A percentile compares a stretch with the other conserved stretches of the same genome.
phyloP scores from a whole-genome alignment of 2,113 vertebrate species.

The Trichomycterus rosablanca region DNA sequence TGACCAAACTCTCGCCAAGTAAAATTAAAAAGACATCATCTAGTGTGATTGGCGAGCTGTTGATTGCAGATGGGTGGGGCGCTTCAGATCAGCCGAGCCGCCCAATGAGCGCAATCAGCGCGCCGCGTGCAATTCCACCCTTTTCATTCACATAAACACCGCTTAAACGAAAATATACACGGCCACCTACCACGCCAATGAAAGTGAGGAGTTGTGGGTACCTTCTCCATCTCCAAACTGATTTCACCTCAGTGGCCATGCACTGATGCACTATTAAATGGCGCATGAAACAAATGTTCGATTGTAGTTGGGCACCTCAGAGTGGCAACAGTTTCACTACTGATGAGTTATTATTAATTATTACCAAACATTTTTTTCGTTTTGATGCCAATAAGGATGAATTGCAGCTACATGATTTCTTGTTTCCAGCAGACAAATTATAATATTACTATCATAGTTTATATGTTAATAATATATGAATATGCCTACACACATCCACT shows the following conservation, averaged over 20 bases:
- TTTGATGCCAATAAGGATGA: too few relatives aligned
- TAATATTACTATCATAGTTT: too few relatives aligned
- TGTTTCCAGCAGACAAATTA: too few relatives aligned
- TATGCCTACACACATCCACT: too few relatives aligned
- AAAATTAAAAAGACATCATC: slow-evolving; percentile 52
- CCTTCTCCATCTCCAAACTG: slow-evolving; percentile 57
- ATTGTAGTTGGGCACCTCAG: slow-evolving; percentile 11
- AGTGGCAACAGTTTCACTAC: not conserved
- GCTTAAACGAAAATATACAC: slow-evolving; percentile 89
- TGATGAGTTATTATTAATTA: too few relatives aligned
- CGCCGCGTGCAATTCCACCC: slow-evolving; percentile 88
- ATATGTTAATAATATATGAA: too few relatives aligned
- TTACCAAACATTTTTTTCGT: too few relatives aligned
- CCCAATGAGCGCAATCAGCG: slow-evolving; percentile 65
- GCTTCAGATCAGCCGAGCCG: slow-evolving; percentile 60
- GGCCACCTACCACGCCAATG: slow-evolving; percentile 88
- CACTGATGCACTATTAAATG: slow-evolving; percentile 35
- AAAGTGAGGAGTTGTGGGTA: slow-evolving; percentile 65
- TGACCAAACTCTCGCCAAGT: slow-evolving; percentile 43
- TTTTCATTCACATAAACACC: slow-evolving; percentile 89
- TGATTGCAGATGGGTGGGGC: slow-evolving; percentile 64
- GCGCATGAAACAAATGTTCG: slow-evolving; percentile 33
- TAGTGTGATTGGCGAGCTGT: slow-evolving; percentile 48
- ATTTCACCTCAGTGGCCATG: slow-evolving; percentile 65
- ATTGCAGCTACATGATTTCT: too few relatives aligned